These are phyloP conservation scores for Papilio gigon DNA, from an alignment of 2,888 invertebrate species.

Conservation along the genomic window DNA sequence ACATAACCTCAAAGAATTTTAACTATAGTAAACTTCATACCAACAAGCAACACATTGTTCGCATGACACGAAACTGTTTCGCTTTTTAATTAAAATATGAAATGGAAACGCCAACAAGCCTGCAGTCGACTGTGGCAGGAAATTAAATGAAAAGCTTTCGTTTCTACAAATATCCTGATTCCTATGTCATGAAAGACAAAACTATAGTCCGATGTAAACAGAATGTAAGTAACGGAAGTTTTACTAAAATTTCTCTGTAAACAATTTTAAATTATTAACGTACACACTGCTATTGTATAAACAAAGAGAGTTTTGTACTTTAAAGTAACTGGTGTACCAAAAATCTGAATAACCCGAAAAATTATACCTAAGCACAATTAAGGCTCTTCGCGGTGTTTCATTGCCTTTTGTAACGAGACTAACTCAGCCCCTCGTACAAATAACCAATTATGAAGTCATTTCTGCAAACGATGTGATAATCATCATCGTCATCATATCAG, in stretches of 20 bases:
- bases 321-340: too few relatives aligned
- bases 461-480: too few relatives aligned
- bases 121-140: slow-evolving; percentile 17
- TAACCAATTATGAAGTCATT: too few relatives aligned
- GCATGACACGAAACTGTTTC: background rate
- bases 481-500: too few relatives aligned
- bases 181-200: background rate
- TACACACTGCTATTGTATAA: too few relatives aligned
- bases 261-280: too few relatives aligned
- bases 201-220: background rate
- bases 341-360: too few relatives aligned
- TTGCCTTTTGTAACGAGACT: too few relatives aligned
- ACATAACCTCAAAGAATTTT: background rate
- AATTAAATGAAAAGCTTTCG: slow-evolving; percentile 28
- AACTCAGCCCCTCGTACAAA: too few relatives aligned
- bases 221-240: background rate
- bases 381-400: too few relatives aligned
- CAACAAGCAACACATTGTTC: slow-evolving; percentile 1
- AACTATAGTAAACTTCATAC: background rate
- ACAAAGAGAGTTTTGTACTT: too few relatives aligned
- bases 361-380: too few relatives aligned
- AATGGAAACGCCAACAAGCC: slow-evolving; percentile 10
- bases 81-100: slow-evolving; percentile 30
- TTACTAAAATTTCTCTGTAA: background rate
- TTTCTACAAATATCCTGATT: slow-evolving; percentile 4